Evolutionary conservation across 2,113 vertebrate species (phyloP).

Genomic region (Megaceryle maxima): DNA sequence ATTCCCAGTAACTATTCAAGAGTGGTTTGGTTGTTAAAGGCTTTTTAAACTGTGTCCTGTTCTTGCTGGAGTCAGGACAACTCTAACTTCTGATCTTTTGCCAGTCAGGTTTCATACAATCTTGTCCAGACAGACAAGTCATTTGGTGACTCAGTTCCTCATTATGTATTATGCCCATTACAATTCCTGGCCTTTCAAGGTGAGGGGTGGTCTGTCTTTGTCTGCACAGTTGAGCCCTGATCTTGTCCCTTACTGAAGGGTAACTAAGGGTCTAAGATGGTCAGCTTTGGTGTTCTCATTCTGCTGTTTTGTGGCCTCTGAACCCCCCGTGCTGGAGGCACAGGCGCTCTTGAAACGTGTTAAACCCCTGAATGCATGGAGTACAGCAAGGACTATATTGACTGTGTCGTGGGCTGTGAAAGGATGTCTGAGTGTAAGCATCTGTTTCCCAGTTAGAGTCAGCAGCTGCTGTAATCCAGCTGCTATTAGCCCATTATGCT

Average conservation of each 20-base stretch:
- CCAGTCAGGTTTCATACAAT: not conserved
- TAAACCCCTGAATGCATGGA: fast-evolving
- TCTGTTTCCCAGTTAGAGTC: not conserved
- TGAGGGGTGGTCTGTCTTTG: not conserved
- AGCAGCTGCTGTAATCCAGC: not conserved
- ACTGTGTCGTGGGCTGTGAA: not conserved
- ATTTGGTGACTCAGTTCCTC: not conserved
- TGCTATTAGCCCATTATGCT: not conserved
- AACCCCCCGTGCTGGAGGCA: not conserved
- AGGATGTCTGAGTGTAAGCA: not conserved
- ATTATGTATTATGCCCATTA: not conserved
- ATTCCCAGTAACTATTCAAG: not conserved
- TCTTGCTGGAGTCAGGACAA: not conserved
- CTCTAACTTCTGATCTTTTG: not conserved
- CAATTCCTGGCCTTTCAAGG: not conserved
- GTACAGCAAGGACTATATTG: fast-evolving
- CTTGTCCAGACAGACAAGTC: not conserved
- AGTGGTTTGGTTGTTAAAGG: not conserved
- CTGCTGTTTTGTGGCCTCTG: not conserved
- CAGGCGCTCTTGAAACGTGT: fast-evolving
- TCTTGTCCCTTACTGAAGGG: not conserved
- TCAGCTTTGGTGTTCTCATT: not conserved
- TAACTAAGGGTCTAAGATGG: fast-evolving
- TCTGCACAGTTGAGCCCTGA: not conserved
- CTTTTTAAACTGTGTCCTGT: not conserved